Percentiles rank a stretch among this genome's conserved stretches.
Conservation (phyloP, 2,797 vertebrate genomes). For the Enteromius thamalakanensis region DNA sequence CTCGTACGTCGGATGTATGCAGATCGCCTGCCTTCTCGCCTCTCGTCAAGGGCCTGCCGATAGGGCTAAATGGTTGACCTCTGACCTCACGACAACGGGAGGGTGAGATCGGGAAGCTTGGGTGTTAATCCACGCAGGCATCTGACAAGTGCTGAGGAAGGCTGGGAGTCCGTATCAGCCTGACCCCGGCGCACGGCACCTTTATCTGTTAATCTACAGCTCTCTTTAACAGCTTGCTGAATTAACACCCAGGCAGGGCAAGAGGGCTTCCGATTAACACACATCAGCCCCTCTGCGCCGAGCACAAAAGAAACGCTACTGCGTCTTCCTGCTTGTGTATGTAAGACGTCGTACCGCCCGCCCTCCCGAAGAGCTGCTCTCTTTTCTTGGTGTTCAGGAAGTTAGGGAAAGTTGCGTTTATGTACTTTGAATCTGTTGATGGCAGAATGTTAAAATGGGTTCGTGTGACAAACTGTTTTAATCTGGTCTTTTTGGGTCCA, state of each 20-base stretch:
- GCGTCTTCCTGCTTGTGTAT: slow-evolving; percentile 62
- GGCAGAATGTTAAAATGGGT: not conserved
- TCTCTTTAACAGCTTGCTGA: slow-evolving; percentile 90
- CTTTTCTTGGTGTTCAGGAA: not conserved
- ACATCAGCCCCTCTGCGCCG: slow-evolving; percentile 76
- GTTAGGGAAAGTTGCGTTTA: slow-evolving; percentile 6
- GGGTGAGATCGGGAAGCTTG: slow-evolving; percentile 81
- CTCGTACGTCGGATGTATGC: slow-evolving; percentile 86
- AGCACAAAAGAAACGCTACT: slow-evolving; percentile 72
- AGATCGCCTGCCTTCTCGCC: slow-evolving; percentile 85
- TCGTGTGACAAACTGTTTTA: not conserved
- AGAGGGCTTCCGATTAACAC: slow-evolving; percentile 90
- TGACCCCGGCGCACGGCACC: slow-evolving; percentile 91
- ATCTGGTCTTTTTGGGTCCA: not conserved
- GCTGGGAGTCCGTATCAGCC: slow-evolving; percentile 89
- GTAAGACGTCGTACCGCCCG: slow-evolving; percentile 15
- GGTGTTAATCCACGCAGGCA: slow-evolving; percentile 97
- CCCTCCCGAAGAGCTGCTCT: not conserved
- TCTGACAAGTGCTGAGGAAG: slow-evolving; percentile 87
- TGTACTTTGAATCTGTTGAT: slow-evolving; percentile 6
- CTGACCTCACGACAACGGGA: slow-evolving; percentile 79
- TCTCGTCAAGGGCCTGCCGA: slow-evolving; percentile 87
- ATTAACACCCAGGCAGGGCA: slow-evolving; percentile 92
- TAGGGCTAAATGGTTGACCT: slow-evolving; percentile 96
- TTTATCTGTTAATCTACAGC: slow-evolving; percentile 99